Base-by-base conservation (phyloP, 2,888 invertebrate genomes). In the Leptopilina syphax region DNA sequence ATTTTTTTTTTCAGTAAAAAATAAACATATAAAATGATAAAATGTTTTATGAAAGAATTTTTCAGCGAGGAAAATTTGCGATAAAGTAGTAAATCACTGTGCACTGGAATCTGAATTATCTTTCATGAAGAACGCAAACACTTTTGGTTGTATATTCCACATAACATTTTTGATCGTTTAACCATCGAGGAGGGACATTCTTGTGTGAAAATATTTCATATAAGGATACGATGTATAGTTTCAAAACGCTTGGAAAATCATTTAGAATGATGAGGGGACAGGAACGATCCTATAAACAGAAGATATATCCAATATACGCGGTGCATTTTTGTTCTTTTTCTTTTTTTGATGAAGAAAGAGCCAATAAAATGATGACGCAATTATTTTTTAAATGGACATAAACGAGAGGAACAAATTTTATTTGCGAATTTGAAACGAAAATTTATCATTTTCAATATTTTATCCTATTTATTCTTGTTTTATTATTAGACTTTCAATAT, bases 71-170 rank as follows among this genome's bases (percentile, higher is more conserved):
- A 7, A 65, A 41, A n/a, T 12, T 34, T 65, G 65, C 12, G 88
- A 88, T 87, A 88, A 86, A 79, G 34, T 78, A 84, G 86, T 88
- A 90, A 89, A 89, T 89, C 88, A 87, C 88, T 89, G 85, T 84
- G 83, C 77, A 85, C 34, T 34, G 86, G 90, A 88, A 90, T 90
- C 89, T 88, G 87, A 89, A 90, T 90, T 89, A 90, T 90, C 44
- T 88, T 87, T 84, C 79, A 80, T 83, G 70, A 82, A 86, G 88
- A 87, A 88, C 88, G 88, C 85, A 84, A 85, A 80, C 84, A 86
- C 89, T 88, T 88, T 86, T 87, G 84, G 85, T 50, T 86, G 83
- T 83, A 83, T 34, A 34, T 34, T 81, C 80, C 83, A 83, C 83
- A 34, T 34, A 34, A 34, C 34, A 83, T 83, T 90, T 88, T 90